A percentile compares a stretch with the other conserved stretches of the same genome.
Evolutionary conservation across 2,113 vertebrate genomes (phyloP).

Genomic region (Morone saxatilis): DNA sequence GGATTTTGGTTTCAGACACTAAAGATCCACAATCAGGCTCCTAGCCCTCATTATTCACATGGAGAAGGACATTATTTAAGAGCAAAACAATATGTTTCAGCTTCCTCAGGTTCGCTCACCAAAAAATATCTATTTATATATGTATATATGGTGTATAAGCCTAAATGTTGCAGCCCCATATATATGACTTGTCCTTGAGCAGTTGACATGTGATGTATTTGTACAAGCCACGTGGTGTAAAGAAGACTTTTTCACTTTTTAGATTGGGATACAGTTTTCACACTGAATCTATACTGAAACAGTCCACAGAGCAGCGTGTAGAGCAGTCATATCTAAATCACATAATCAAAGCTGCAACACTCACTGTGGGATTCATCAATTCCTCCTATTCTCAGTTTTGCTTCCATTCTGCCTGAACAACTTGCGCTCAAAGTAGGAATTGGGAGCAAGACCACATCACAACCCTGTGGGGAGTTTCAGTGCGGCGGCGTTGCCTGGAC

Average conservation of each 20-base stretch:
- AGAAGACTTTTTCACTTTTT: background rate
- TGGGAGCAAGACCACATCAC: slow-evolving; percentile 51
- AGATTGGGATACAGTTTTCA: background rate
- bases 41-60: slow-evolving; percentile 23
- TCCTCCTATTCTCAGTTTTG: slow-evolving; percentile 36
- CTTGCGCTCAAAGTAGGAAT: slow-evolving; percentile 48
- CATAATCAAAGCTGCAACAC: slow-evolving; percentile 33
- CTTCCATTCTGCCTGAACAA: slow-evolving; percentile 44
- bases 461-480: slow-evolving; percentile 46
- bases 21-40: slow-evolving; percentile 22
- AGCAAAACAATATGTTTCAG: too few relatives aligned
- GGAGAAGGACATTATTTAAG: background rate
- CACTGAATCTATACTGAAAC: background rate
- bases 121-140: too few relatives aligned
- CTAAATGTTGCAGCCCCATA: too few relatives aligned
- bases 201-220: background rate
- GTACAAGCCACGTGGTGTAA: too few relatives aligned
- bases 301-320: background rate
- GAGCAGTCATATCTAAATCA: background rate
- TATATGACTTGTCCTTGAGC: background rate
- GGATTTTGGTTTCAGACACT: slow-evolving; percentile 34
- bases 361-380: slow-evolving; percentile 25
- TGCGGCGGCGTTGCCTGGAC: slow-evolving; percentile 31
- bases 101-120: too few relatives aligned
- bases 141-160: background rate